phyloP scores from a whole-genome alignment of 2,888 invertebrate species.

The Ectobius pallidus region DNA sequence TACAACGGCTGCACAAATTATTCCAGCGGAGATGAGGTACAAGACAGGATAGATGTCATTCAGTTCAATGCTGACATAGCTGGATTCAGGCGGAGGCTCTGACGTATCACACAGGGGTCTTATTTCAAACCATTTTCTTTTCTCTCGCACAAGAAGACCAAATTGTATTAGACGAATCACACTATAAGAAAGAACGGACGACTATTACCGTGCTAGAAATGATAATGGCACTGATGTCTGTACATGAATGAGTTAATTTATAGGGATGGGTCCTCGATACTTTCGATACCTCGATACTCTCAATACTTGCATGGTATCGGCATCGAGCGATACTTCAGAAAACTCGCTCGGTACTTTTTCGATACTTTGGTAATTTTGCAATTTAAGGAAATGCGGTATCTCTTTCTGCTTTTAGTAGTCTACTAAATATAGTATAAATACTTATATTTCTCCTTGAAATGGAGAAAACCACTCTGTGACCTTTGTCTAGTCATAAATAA shows the following conservation, averaged over 20 bases:
- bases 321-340: no score
- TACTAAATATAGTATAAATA: no score
- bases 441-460: no score
- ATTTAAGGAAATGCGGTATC: no score
- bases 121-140: constrained; percentile 12
- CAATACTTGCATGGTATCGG: no score
- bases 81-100: constrained; percentile 11
- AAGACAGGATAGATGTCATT: constrained; percentile 23
- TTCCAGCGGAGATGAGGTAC: constrained; percentile 26
- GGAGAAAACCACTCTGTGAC: no score
- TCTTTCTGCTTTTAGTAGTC: no score
- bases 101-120: constrained; percentile 18
- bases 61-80: constrained; percentile 24
- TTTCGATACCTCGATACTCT: no score
- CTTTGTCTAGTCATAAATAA: no score
- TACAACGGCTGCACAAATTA: not conserved
- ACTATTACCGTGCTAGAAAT: no score
- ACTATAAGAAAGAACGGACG: not conserved
- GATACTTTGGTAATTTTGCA: not conserved
- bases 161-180: constrained; percentile 22
- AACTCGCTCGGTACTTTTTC: not conserved
- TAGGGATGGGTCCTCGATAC: not conserved
- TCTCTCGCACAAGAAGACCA: constrained; percentile 29
- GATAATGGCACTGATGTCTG: no score
- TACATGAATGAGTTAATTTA: no score